Base-by-base conservation (phyloP, 2,888 invertebrate genomes). In the Himalopsyche tibetana region DNA sequence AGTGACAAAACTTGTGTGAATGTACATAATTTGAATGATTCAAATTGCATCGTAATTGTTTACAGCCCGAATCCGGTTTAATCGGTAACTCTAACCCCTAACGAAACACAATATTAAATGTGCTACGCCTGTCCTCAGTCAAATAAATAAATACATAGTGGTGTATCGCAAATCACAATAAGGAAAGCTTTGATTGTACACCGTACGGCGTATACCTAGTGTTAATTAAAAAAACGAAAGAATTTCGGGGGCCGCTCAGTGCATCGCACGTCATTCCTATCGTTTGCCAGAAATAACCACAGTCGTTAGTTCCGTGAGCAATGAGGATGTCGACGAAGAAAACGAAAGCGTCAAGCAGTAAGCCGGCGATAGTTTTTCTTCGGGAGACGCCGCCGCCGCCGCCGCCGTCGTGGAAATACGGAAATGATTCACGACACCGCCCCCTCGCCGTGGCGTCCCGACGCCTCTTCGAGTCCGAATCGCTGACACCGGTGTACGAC, bases 351-450 rank as follows among this genome's bases (percentile, higher is more conserved):
- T 40, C 28, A n/a, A 51, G 38, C 36, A 45, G 55, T 51, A 12
- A 17, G 82, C 82, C n/a, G 80, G 80, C 28, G 42, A 38, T 42
- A 80, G 36, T 19, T 81, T 38, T 19, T 40, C 5, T 19, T 15
- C 19, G 51, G 81, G 12, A 42, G 51, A 81, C 56, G 56, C 81
- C 45, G 84, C 84, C 80, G n/a, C n/a, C n/a, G 79, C 84, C 28
- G 55, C 40, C 15, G 80, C 40, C 40, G 84, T 12, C 55, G 80
- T 80, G 56, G 51, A 84, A 84, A 84, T 80, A 80, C 84, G 84
- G 84, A 84, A 84, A 63, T 81, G 84, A 84, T 80, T 84, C 84
- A 56, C 51, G 63, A 42, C 42, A 81, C 36, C 84, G 84, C 69
- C 36, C 40, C 45, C n/a, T 63, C 83, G 51, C 42, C 55, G 4